These are phyloP conservation scores for Prostheceraeus crozeri DNA, from an alignment of 2,888 invertebrate genomes.

Conservation along the genomic window DNA sequence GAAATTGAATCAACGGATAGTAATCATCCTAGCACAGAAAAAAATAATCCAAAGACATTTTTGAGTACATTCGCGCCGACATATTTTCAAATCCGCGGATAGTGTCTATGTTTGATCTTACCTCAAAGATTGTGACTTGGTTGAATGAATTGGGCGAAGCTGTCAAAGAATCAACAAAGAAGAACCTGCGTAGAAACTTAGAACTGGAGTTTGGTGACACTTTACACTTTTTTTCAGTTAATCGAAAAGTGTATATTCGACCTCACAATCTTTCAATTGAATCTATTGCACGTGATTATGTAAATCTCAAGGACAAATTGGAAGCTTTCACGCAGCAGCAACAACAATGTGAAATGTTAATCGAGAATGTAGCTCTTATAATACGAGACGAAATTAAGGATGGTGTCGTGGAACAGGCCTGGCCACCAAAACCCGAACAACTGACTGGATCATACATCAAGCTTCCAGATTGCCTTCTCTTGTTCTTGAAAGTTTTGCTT, in stretches of 20 bases:
- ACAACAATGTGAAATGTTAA: neutral
- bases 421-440: slow-evolving; percentile 1
- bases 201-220: no score
- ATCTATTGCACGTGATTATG: no score
- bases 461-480: slow-evolving; percentile 8
- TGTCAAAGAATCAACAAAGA: slow-evolving; percentile 1
- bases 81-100: slow-evolving; percentile 19
- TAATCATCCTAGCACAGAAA: neutral
- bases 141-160: slow-evolving; percentile 4
- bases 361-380: neutral
- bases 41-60: slow-evolving; percentile 9
- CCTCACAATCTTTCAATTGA: no score
- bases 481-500: slow-evolving; percentile 1
- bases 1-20: no score
- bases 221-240: no score
- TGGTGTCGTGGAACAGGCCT: slow-evolving; percentile 1
- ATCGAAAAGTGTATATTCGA: no score
- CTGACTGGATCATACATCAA: slow-evolving; percentile 3
- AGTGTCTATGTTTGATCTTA: slow-evolving; percentile 20
- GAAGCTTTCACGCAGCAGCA: slow-evolving; percentile 2
- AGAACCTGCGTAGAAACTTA: no score
- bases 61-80: slow-evolving; percentile 17
- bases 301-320: no score
- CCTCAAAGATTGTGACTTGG: slow-evolving; percentile 3
- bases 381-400: neutral